These are phyloP conservation scores for Cryptus armator DNA, from an alignment of 2,888 invertebrate species.

Conservation along the genomic window DNA sequence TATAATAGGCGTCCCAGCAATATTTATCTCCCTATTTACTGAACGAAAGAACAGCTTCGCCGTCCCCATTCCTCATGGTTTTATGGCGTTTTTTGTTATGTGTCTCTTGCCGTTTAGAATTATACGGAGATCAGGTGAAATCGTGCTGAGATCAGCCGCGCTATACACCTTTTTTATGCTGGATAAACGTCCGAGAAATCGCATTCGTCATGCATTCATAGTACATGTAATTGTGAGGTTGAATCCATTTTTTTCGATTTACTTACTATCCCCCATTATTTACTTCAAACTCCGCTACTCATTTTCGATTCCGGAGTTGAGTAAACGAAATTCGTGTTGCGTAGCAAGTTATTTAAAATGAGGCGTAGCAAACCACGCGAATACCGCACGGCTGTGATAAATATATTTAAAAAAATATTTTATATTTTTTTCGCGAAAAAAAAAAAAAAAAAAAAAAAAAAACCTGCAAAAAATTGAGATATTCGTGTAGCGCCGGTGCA, in stretches of 20 bases:
- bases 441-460: not conserved
- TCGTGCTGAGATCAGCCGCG: constrained; percentile 1
- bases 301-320: too few relatives aligned
- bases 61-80: not conserved
- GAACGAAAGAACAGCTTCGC: not conserved
- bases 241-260: too few relatives aligned
- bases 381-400: too few relatives aligned
- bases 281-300: too few relatives aligned
- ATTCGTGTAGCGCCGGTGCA: not conserved
- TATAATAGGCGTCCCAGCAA: constrained; percentile 5
- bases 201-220: too few relatives aligned
- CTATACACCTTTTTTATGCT: not conserved
- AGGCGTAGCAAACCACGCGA: too few relatives aligned
- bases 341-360: too few relatives aligned
- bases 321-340: too few relatives aligned
- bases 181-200: not conserved
- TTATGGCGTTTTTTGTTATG: not conserved
- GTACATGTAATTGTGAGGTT: too few relatives aligned
- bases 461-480: not conserved
- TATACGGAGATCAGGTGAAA: not conserved
- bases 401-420: too few relatives aligned
- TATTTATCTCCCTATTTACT: not conserved
- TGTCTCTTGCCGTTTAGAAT: not conserved
- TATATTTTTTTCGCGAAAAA: too few relatives aligned
- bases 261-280: too few relatives aligned